phyloP scores from a whole-genome alignment of 2,113 vertebrate genomes.

The Alces alces region DNA sequence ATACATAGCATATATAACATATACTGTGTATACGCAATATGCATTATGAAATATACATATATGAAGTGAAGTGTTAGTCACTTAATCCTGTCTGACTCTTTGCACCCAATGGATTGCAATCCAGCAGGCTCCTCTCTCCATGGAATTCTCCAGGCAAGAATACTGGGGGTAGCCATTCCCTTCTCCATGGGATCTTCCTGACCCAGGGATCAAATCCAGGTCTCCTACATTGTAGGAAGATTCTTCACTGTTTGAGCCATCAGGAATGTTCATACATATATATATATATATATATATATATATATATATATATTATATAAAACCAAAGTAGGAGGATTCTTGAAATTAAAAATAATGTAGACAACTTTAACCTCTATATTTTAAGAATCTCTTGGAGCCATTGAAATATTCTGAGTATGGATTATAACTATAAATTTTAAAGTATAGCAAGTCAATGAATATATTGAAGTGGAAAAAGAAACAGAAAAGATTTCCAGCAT shows the following conservation, averaged over 20 bases:
- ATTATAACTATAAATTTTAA: background rate
- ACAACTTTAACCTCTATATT: background rate
- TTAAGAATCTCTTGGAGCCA: background rate
- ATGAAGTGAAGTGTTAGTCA: background rate
- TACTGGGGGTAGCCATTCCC: background rate
- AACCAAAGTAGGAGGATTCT: background rate
- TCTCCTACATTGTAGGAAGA: background rate
- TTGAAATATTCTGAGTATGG: background rate
- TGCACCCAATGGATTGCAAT: background rate
- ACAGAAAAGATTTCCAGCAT: background rate
- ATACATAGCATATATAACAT: background rate
- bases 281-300: background rate
- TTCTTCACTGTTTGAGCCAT: background rate
- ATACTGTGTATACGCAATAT: background rate
- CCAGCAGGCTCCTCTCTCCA: background rate
- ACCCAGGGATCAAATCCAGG: background rate
- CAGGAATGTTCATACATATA: background rate
- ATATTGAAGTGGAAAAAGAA: background rate
- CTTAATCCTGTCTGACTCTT: background rate
- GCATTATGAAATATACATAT: background rate
- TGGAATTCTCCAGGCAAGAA: background rate
- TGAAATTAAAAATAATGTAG: background rate
- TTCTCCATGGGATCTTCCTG: background rate
- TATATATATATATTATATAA: background rate
- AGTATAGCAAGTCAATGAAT: background rate